Percentiles rank a stretch among this genome's conserved stretches.
phyloP scores from a whole-genome alignment of 2,797 vertebrate species.

The Coregonus suidteri region DNA sequence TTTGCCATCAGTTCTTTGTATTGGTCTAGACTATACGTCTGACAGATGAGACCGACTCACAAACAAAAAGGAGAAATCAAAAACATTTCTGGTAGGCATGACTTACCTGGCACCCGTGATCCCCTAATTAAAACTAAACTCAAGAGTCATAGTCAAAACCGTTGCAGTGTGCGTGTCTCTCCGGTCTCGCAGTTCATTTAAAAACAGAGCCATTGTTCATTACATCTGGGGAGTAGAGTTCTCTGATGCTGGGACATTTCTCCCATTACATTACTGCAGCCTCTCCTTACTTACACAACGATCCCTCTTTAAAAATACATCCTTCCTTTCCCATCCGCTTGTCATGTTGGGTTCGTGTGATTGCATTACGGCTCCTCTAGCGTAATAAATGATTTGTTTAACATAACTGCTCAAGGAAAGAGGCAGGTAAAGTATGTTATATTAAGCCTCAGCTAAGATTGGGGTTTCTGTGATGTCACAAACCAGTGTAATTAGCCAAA shows the following conservation, averaged over 20 bases:
- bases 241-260: background rate
- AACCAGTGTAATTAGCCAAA: no score
- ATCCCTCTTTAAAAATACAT: background rate
- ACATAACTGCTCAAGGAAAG: background rate
- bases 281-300: background rate
- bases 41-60: no score
- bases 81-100: no score
- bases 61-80: no score
- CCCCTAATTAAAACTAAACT: no score
- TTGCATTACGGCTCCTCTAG: background rate
- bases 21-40: no score
- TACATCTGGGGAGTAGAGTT: background rate
- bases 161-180: no score
- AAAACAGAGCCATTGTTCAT: background rate
- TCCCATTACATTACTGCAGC: background rate
- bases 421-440: background rate
- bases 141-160: no score
- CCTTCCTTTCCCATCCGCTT: background rate
- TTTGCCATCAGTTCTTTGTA: no score
- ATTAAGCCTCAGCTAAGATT: background rate
- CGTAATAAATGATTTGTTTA: background rate
- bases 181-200: background rate
- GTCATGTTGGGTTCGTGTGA: background rate
- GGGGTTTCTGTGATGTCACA: background rate
- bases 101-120: no score